Evolutionary conservation across 1,140 invertebrate species (phyloP).

Genomic region (Bombus polaris): DNA sequence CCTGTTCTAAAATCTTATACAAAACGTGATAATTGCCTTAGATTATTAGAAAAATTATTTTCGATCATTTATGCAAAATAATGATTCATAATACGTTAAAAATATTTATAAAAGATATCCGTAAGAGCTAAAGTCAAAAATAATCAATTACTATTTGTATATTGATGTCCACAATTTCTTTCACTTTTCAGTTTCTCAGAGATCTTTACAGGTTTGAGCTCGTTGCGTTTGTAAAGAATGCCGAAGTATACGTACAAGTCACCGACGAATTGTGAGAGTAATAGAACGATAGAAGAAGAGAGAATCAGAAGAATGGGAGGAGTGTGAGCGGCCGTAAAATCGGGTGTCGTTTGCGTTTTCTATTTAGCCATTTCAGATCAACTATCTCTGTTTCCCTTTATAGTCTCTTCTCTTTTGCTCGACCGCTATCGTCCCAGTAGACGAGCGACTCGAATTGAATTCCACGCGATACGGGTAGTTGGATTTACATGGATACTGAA

Average conservation of each 20-base stretch:
- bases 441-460: conserved; percentile 73
- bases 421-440: conserved; percentile 56
- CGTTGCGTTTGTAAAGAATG: conserved; percentile 16
- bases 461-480: conserved; percentile 71
- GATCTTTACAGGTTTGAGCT: neutral
- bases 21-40: too few species aligned
- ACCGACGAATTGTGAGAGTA: conserved; percentile 47
- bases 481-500: conserved; percentile 71
- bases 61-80: too few species aligned
- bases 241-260: conserved; percentile 43
- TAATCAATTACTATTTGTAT: too few species aligned
- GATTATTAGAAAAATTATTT: too few species aligned
- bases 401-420: conserved; percentile 53
- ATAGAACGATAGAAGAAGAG: neutral
- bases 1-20: too few species aligned
- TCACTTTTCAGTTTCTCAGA: too few species aligned
- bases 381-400: conserved; percentile 51
- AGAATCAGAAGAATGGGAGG: conserved; percentile 63
- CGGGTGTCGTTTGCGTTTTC: conserved; percentile 78
- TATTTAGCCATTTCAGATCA: conserved; percentile 78
- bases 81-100: too few species aligned
- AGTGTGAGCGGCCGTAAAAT: conserved; percentile 77
- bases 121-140: too few species aligned
- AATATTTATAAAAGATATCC: too few species aligned
- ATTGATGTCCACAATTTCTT: too few species aligned